Base-by-base conservation (phyloP, 2,797 vertebrate genomes). In the Oryzias dopingdopingensis region DNA sequence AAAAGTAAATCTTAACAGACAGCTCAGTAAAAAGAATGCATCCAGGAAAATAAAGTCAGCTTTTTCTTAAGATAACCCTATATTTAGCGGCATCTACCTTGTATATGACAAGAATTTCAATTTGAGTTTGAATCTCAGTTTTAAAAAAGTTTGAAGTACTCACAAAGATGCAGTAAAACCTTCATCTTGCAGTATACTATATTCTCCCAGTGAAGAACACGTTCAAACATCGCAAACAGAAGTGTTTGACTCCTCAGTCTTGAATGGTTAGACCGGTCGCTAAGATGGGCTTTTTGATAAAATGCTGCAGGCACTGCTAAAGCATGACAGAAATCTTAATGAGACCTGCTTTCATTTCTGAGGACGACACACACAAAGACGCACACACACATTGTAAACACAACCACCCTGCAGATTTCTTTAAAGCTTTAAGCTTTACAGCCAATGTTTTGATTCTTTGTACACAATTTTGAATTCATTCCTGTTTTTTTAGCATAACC, bases 311-410 rank as follows among this genome's bases (percentile, higher is more conserved):
- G 79, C 84, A 57, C 65, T 14, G 67, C 64, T 56, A 72, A 17
- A 49, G 76, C 86, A 80, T 79, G 84, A 80, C 79, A 76, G 70
- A 69, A 79, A 89, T 90, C 76, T 79, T 87, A 90, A 90, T 88
- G 81, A 89, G 86, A 59, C 59, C 67, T 72, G 75, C 53, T 81
- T 85, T 89, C 86, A 89, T 74, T 40, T 17, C 80, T 74, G 61
- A 79, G 66, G 69, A 74, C 61, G 80, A 71, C 77, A 67, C 51
- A 50, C 29, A 64, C 65, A 72, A 51, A 65, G 47, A 56, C 59
- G 65, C 62, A 65, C 58, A 65, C 51, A 65, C 56, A 67, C 65
- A 56, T 56, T 65, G 49, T 59, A 37, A 12, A 49, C 49, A 56
- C 32, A 40, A 55, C 23, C 62, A 74, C 62, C 57, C 48, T 46